Base-by-base conservation (phyloP, 1,140 invertebrate genomes). In the Leucophenga varia region DNA sequence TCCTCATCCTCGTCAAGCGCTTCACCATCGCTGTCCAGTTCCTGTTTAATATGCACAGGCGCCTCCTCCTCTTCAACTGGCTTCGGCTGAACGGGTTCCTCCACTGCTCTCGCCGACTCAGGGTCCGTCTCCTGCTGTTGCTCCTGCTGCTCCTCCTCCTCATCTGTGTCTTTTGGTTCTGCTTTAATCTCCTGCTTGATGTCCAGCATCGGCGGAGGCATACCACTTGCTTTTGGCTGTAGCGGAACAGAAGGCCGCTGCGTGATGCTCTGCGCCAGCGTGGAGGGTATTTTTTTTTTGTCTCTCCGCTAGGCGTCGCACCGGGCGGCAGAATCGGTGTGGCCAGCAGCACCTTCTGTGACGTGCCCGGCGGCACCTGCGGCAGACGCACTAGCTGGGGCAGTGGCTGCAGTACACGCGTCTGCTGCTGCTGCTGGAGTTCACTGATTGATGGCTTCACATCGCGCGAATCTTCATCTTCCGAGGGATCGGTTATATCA, bases 271-370 rank as follows among this genome's bases (percentile, higher is more conserved):
- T 72, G 69, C 6, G 61, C 51, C 17, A 72, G 32, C 2, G 69
- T 65, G 4, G 69, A 45, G 6, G 69, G 69, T 55, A 72, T 72
- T 30, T n/a, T n/a, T n/a, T n/a, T n/a, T n/a, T n/a, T 5, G 69
- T 72, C 69, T 56, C 53, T 16, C 52, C 36, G 19, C 49, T 48
- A 1, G 43, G 25, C 3, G 47, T 10, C 13, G 54, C 45, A 22
- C 47, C 57, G 1, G 68, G 46, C 2, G 61, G 56, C 5, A 59
- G 47, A 16, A 72, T 72, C 0, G 69, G 69, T 4, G 69, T 72
- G 31, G 69, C 69, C n/a, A 72, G 54, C 2, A 72, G 49, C 8
- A 72, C 69, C 31, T 72, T 72, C 13, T 69, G 69, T 0, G 64
- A 55, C 2, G 70, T 63, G 5, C 69, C 69, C 2, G 52, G 59